These are phyloP conservation scores for Champsocephalus gunnari DNA, from an alignment of 2,797 vertebrate genomes.

Conservation along the genomic window DNA sequence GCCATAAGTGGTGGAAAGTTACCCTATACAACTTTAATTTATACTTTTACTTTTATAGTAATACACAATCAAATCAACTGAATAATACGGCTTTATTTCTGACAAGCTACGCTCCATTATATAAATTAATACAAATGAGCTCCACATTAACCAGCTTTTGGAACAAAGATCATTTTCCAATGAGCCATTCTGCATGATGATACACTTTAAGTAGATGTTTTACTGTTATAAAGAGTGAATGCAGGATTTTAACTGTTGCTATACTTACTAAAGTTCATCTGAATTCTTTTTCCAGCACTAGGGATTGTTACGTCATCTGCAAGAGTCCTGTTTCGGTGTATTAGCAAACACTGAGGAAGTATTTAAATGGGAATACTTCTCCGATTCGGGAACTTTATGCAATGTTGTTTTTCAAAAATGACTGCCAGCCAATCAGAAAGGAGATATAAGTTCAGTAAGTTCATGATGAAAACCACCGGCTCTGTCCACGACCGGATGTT, in stretches of 20 bases:
- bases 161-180: no score
- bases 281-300: neutral
- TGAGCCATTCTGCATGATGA: no score
- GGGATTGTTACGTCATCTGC: neutral
- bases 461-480: slow-evolving; percentile 33
- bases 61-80: neutral
- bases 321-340: neutral
- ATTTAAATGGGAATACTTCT: neutral
- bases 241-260: no score
- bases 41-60: neutral
- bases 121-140: neutral
- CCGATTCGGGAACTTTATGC: neutral
- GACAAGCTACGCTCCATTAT: neutral
- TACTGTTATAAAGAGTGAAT: no score
- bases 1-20: neutral
- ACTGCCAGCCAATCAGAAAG: slow-evolving; percentile 25
- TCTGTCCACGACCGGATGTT: slow-evolving; percentile 32
- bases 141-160: neutral
- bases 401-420: slow-evolving; percentile 13
- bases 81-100: neutral
- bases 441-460: slow-evolving; percentile 22
- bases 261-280: neutral
- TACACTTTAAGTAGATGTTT: no score
- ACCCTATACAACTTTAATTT: neutral
- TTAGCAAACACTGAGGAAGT: neutral